phyloP scores from a whole-genome alignment of 1,140 invertebrate species.

The Ladona fulva region DNA sequence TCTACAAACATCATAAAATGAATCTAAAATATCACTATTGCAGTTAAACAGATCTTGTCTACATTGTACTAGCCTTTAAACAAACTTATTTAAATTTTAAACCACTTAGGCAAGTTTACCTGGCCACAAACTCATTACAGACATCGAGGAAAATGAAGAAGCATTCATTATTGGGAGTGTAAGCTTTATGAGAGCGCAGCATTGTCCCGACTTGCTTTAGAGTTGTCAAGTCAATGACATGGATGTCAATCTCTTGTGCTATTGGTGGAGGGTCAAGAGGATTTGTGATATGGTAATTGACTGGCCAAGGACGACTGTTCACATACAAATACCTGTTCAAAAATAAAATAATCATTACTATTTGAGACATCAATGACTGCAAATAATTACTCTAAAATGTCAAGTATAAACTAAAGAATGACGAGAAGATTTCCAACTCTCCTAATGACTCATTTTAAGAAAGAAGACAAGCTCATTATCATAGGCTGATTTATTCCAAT shows the following conservation, averaged over 20 bases:
- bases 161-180: conserved; percentile 79
- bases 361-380: too few species aligned
- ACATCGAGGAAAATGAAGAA: conserved; percentile 87
- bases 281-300: conserved; percentile 66
- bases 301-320: conserved; percentile 77
- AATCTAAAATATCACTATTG: too few species aligned
- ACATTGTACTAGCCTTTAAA: too few species aligned
- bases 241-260: conserved; percentile 85
- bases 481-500: too few species aligned
- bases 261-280: conserved; percentile 75
- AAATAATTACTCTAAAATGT: too few species aligned
- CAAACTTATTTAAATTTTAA: neutral
- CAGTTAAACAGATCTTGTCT: too few species aligned
- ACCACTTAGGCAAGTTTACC: conserved; percentile 40
- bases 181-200: conserved; percentile 75
- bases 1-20: too few species aligned
- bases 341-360: too few species aligned
- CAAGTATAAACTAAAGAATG: too few species aligned
- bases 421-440: too few species aligned
- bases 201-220: conserved; percentile 72
- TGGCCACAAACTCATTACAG: conserved; percentile 75
- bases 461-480: too few species aligned
- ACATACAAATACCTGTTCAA: conserved; percentile 66
- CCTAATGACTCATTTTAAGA: too few species aligned
- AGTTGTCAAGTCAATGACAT: conserved; percentile 75